Evolutionary conservation across 2,888 invertebrate genomes (phyloP), one percentile per base, ranked within the genome.

Genomic region (Caenorhabditis wallacei): DNA sequence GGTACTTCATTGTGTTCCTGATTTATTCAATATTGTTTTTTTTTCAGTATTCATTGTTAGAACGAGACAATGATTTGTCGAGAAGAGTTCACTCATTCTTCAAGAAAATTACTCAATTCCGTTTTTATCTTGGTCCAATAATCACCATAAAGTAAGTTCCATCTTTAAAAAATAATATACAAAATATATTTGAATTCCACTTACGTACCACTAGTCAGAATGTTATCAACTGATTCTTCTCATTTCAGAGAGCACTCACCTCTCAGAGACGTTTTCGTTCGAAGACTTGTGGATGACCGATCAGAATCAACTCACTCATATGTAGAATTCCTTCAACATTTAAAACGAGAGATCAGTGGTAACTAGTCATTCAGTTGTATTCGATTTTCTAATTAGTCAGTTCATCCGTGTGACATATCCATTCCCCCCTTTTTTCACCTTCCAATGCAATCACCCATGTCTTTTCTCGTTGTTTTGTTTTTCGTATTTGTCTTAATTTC

Each of bases 281-380:
- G 97, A 92, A 95, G 95, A 90, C 94, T 99, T 91, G 94, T 97
- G 61, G 98, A 99, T 93, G 99, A 99, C 93, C 94, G 97, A 91
- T 95, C 96, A 84, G 98, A 99, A 92, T 95, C 95, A 76, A 95
- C 96, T 70, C 95, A 97, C 93, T 97, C 97, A 88, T 98, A 98
- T 94, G 96, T 96, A 93, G 98, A 99, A 94, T 99, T 99, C 94
- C 94, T 99, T 93, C 97, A 98, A 93, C 97, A 97, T 94, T 80
- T 93, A 56, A 87, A 88, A 72, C 84, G 87, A 53, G 91, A 91
- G 80, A 88, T 91, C 40, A 78, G 56, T 51, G 61, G 61, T 53
- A 64, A 79, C 61, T 79, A 79, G 56, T 56, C 61, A 40, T 10
- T 48, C 20, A 11, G 24, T 35, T 30, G 10, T 64, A 30, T 37